Conservation (phyloP, 2,888 invertebrate species). For the Leptopilina drosophilae region DNA sequence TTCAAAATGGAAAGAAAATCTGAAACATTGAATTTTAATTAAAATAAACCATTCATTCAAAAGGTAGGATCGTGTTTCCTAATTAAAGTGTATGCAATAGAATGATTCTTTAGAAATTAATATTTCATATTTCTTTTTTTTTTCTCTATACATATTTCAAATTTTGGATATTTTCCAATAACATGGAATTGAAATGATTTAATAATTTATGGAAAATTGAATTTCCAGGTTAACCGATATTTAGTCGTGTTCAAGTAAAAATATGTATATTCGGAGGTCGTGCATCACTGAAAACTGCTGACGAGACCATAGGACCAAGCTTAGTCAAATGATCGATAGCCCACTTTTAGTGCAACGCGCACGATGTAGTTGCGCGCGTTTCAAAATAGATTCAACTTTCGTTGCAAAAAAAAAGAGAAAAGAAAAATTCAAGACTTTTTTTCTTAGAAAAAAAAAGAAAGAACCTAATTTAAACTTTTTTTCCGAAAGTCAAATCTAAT, state of each 20-base stretch:
- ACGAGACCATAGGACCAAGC: slow-evolving; percentile 48
- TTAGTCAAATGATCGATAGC: slow-evolving; percentile 60
- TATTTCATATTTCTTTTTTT: no score
- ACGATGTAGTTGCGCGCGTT: slow-evolving; percentile 47
- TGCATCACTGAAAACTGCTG: slow-evolving; percentile 49
- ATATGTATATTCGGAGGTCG: slow-evolving; percentile 47
- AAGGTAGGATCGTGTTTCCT: no score
- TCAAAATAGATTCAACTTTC: slow-evolving; percentile 46
- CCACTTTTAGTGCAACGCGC: slow-evolving; percentile 56
- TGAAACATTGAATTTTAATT: no score
- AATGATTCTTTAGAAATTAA: no score
- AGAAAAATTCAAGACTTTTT: neutral
- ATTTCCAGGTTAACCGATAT: slow-evolving; percentile 25
- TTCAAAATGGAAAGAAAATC: no score
- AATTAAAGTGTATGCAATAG: no score
- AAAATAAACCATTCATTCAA: no score
- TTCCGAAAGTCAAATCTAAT: neutral
- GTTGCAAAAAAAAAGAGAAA: neutral
- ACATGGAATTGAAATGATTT: neutral
- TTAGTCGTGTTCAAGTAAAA: slow-evolving; percentile 16
- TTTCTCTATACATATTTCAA: neutral
- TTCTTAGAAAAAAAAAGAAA: neutral
- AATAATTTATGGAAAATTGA: neutral
- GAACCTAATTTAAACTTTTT: neutral
- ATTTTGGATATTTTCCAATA: neutral